phyloP scores from a whole-genome alignment of 2,113 vertebrate species.

The Diphyllodes magnificus region DNA sequence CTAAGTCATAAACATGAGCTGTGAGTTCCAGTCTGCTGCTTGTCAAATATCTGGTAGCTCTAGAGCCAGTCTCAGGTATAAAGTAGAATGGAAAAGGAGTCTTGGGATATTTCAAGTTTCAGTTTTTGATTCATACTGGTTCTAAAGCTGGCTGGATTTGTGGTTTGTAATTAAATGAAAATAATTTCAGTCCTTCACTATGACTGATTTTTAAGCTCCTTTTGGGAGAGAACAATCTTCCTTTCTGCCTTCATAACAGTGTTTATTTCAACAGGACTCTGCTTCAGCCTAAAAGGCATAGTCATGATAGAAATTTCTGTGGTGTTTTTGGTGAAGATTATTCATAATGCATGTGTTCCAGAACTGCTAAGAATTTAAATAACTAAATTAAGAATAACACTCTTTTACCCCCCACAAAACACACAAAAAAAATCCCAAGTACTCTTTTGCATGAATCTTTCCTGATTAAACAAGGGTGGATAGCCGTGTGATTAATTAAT shows the following conservation, averaged over 20 bases:
- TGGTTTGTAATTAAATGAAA: neutral
- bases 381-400: neutral
- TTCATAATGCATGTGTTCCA: neutral
- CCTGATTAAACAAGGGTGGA: neutral
- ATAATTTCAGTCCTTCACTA: neutral
- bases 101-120: neutral
- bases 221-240: neutral
- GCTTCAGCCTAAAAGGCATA: neutral
- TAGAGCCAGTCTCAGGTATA: neutral
- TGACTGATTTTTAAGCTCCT: neutral
- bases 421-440: neutral
- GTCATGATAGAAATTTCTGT: neutral
- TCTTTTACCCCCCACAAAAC: neutral
- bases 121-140: neutral
- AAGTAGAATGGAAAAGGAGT: neutral
- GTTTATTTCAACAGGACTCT: neutral
- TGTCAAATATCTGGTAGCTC: neutral
- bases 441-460: neutral
- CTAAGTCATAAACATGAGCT: neutral
- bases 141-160: neutral
- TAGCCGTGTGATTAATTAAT: neutral
- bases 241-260: neutral
- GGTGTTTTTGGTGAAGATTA: neutral
- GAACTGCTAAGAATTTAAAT: neutral
- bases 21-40: neutral